These are phyloP conservation scores for Apocheima hispidaria DNA, from an alignment of 2,888 invertebrate genomes.

Conservation along the genomic window DNA sequence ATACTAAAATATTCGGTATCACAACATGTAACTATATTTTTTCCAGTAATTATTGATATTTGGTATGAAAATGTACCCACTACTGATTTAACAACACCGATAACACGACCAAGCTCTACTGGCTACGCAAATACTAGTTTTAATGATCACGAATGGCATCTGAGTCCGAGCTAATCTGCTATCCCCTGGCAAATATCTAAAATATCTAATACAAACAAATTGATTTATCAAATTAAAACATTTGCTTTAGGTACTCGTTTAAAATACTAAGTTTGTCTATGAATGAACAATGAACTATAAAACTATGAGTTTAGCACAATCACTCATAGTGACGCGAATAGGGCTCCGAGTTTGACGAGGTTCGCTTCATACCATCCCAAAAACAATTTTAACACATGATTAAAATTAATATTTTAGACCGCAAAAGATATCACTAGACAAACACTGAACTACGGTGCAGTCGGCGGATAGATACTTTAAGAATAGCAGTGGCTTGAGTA, in stretches of 20 bases:
- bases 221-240: slow-evolving; percentile 58
- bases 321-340: slow-evolving; percentile 82
- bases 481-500: slow-evolving; percentile 37
- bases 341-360: slow-evolving; percentile 57
- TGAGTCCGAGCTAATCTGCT: slow-evolving; percentile 40
- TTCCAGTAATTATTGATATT: neutral
- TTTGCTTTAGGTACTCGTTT: slow-evolving; percentile 50
- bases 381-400: slow-evolving; percentile 1
- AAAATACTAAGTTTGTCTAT: slow-evolving; percentile 69
- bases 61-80: slow-evolving; percentile 11
- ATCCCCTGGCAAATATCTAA: slow-evolving; percentile 56
- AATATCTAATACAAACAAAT: slow-evolving; percentile 57
- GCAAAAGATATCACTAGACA: slow-evolving; percentile 5
- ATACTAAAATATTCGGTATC: neutral
- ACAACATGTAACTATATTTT: neutral
- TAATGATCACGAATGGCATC: slow-evolving; percentile 24
- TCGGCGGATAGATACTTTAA: slow-evolving; percentile 30
- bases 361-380: slow-evolving; percentile 27
- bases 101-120: slow-evolving; percentile 27
- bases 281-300: slow-evolving; percentile 73
- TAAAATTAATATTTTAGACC: slow-evolving; percentile 1
- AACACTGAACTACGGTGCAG: slow-evolving; percentile 24
- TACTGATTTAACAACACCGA: slow-evolving; percentile 26
- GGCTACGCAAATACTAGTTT: slow-evolving; percentile 16
- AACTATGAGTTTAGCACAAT: slow-evolving; percentile 86